A percentile compares a stretch with the other conserved stretches of the same genome.
Evolutionary conservation across 2,888 invertebrate species (phyloP).

Genomic region (Cynaeus angustus): DNA sequence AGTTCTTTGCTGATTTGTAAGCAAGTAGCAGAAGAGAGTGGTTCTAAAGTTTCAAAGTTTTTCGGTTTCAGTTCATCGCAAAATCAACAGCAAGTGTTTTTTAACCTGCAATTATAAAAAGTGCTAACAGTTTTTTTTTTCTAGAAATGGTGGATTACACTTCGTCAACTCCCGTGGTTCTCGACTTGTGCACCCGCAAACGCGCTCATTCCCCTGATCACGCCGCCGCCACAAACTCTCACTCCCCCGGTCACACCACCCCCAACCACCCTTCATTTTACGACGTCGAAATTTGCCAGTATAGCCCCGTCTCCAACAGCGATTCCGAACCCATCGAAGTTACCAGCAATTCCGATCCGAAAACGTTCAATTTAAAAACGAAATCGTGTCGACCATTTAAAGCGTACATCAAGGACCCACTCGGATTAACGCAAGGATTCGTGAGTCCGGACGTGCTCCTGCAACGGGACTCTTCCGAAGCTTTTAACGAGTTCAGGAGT

Average conservation of each 20-base stretch:
- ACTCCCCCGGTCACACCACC: conserved; percentile 31
- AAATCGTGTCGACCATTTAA: conserved; percentile 69
- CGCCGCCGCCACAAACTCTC: conserved; percentile 59
- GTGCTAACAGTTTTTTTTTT: not conserved
- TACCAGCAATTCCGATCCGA: conserved; percentile 49
- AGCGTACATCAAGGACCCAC: conserved; percentile 65
- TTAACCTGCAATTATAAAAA: not conserved
- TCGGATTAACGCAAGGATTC: conserved; percentile 23
- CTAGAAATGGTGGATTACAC: not conserved
- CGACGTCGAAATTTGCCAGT: conserved; percentile 50
- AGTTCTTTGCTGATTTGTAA: conserved; percentile 4
- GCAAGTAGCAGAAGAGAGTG: not conserved
- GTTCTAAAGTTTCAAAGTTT: not conserved
- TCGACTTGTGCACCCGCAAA: conserved; percentile 41
- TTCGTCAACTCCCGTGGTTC: conserved; percentile 12
- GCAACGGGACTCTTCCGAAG: conserved; percentile 77
- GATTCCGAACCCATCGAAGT: conserved; percentile 59
- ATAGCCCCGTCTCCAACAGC: conserved; percentile 53
- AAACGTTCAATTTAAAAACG: conserved; percentile 56
- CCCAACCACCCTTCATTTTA: conserved; percentile 61
- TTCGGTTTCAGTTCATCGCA: not conserved
- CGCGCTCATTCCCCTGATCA: conserved; percentile 60
- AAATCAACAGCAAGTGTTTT: not conserved
- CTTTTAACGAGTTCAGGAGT: conserved; percentile 82
- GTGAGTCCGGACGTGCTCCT: conserved; percentile 71